Evolutionary conservation across 2,797 vertebrate species (phyloP), one percentile per base, ranked within the genome.

Genomic region (Clarias fuscus): DNA sequence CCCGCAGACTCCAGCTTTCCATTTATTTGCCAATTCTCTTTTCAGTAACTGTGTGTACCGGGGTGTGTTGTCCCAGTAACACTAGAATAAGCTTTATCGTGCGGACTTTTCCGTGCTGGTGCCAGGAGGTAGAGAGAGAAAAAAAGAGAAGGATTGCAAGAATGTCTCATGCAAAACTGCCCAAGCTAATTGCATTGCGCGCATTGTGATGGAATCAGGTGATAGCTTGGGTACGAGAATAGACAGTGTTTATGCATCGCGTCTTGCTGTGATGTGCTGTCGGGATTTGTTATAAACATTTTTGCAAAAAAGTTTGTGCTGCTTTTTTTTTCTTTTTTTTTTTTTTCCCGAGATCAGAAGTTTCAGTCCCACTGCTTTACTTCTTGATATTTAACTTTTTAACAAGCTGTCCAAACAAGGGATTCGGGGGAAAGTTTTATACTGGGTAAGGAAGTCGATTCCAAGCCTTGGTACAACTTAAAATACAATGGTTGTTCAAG

Each of bases 11-110:
- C 92, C 89, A 92, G 92, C 92, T 91, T 85, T 90, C 87, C 90
- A 93, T 93, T 93, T 86, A 82, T 92, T 92, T 86, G 86, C 92
- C 93, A 87, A 89, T 88, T 93, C 92, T 92, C 90, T 89, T 90
- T 90, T 89, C 88, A 90, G 84, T 62, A 18, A 58, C 71, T 90
- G 84, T 87, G 67, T 53, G 18, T 43, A 86, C 79, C 67, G 48
- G 30, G 17, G 82, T 72, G 86, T 58, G 84, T 58, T 83, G 86
- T 86, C 81, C 62, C 86, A 53, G 76, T 85, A 84, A 70, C 65
- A 72, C 73, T 11, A 62, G 72, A 88, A 71, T 70, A 72, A 72
- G 67, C 82, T 83, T 71, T 71, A 83, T 59, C 27, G 20, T 71
- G 67, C 67, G 75, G 82, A 85, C 85, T 83, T 53, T 80, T 78